Percentiles rank a stretch among this genome's conserved stretches.
phyloP scores from a whole-genome alignment of 2,113 vertebrate genomes.

The Cettia cetti region DNA sequence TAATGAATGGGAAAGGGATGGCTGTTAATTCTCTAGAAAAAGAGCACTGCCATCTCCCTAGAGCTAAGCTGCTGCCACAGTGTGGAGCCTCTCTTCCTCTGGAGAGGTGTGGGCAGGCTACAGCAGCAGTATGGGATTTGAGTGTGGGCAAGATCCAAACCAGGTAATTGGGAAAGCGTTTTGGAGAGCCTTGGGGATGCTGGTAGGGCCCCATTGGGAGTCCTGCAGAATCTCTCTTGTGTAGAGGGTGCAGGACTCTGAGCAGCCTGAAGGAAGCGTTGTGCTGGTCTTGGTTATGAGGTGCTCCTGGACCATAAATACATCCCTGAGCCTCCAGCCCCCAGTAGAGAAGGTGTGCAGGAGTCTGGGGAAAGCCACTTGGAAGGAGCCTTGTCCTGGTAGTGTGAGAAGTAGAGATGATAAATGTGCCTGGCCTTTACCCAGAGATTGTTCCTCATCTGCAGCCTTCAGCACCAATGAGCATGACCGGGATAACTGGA shows the following conservation, averaged over 20 bases:
- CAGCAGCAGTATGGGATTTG: neutral
- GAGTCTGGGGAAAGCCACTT: neutral
- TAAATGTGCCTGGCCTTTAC: neutral
- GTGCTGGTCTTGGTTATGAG: neutral
- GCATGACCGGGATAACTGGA: slow-evolving; percentile 79
- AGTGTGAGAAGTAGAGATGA: neutral
- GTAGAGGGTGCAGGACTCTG: neutral
- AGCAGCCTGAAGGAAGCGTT: neutral
- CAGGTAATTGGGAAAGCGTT: neutral
- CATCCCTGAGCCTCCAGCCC: neutral
- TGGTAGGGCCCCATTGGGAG: neutral
- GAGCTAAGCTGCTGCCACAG: neutral
- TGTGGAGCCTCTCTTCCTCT: neutral
- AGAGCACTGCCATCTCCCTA: neutral
- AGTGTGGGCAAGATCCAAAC: neutral
- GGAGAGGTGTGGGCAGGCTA: neutral
- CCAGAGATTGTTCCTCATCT: neutral
- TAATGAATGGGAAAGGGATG: neutral
- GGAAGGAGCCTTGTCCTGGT: neutral
- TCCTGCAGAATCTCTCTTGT: neutral
- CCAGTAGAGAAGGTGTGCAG: accelerated
- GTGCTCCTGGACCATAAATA: neutral
- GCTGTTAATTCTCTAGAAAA: neutral
- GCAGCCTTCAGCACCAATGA: slow-evolving; percentile 80
- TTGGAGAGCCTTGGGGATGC: neutral